Conservation (phyloP, 1,140 invertebrate genomes). For the Platorchestia sp. region DNA sequence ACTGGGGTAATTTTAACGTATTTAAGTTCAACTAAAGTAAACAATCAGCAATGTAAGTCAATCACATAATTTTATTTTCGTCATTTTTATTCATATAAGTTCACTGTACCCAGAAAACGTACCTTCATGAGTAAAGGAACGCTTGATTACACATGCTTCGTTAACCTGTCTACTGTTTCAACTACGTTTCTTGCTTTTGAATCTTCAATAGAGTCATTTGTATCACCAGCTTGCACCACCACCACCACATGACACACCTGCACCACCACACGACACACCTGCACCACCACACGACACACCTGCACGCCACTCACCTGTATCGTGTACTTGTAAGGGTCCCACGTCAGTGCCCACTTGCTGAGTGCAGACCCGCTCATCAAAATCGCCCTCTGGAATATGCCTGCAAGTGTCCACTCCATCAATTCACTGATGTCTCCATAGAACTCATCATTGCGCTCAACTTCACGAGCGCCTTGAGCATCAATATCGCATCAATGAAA, state of each 20-base stretch:
- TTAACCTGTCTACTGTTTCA: too few relatives aligned
- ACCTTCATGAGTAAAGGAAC: too few relatives aligned
- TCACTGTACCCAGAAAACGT: too few relatives aligned
- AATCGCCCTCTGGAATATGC: constrained; percentile 90
- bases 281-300: constrained; percentile 77
- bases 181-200: too few relatives aligned
- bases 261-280: constrained; percentile 68
- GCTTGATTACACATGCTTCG: too few relatives aligned
- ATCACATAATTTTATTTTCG: too few relatives aligned
- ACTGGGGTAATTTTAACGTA: too few relatives aligned
- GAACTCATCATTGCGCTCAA: background rate
- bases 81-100: too few relatives aligned
- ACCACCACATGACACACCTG: background rate
- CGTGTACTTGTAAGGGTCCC: constrained; percentile 85
- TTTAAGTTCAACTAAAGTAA: too few relatives aligned
- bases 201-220: too few relatives aligned
- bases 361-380: constrained; percentile 95
- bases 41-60: too few relatives aligned
- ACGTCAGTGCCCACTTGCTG: constrained; percentile 88
- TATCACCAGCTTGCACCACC: too few relatives aligned
- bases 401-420: constrained; percentile 72
- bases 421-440: background rate
- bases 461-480: background rate
- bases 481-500: background rate
- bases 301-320: constrained; percentile 71